Evolutionary conservation across 2,797 vertebrate species (phyloP).

Genomic region (Cheirogaleus major): DNA sequence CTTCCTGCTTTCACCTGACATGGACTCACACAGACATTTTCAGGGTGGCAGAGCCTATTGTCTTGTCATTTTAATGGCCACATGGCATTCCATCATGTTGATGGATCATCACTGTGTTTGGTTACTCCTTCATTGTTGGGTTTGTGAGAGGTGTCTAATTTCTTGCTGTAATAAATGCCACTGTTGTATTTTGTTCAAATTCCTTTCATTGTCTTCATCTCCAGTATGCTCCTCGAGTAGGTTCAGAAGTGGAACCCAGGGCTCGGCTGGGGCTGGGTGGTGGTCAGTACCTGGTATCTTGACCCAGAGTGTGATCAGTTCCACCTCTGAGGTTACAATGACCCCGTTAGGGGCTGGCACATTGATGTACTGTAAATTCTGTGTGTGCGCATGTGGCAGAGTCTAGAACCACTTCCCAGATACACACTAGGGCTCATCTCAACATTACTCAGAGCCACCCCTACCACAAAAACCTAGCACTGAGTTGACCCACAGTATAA

Average conservation of each 20-base stretch:
- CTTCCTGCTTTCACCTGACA: neutral
- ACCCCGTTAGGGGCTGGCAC: neutral
- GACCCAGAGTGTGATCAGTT: neutral
- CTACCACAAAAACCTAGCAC: neutral
- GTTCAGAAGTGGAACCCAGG: fast-evolving
- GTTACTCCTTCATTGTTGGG: neutral
- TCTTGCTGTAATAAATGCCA: constrained; percentile 14
- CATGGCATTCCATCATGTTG: neutral
- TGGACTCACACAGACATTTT: neutral
- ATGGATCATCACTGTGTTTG: neutral
- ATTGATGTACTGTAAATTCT: neutral
- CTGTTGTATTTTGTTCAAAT: neutral
- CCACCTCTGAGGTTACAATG: neutral
- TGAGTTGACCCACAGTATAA: neutral
- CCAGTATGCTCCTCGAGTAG: neutral
- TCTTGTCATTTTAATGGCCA: neutral
- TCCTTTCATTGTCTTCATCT: neutral
- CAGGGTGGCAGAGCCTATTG: neutral
- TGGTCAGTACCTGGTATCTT: neutral
- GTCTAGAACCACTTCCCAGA: neutral
- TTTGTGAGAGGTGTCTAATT: constrained; percentile 13
- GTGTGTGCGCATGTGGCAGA: too few relatives aligned
- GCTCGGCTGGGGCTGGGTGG: neutral
- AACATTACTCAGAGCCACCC: neutral
- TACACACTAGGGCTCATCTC: neutral